These are phyloP conservation scores for Podarcis lilfordi DNA, from an alignment of 2,797 vertebrate species.

Conservation along the genomic window DNA sequence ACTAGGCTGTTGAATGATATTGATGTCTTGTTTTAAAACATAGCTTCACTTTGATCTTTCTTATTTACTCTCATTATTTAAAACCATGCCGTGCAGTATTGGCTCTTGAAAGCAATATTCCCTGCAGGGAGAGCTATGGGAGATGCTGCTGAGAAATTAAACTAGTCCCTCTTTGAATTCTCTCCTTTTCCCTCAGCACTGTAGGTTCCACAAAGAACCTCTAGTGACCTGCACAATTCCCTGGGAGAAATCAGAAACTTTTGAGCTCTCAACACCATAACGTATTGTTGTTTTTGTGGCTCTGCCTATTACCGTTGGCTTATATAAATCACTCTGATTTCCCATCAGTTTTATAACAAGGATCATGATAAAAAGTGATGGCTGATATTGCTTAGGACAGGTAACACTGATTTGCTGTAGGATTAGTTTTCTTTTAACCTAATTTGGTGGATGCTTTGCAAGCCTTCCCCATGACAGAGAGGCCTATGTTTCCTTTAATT, in stretches of 20 bases:
- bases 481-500: constrained; percentile 58
- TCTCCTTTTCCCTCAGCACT: background rate
- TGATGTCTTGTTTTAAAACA: constrained; percentile 47
- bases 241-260: background rate
- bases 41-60: constrained; percentile 37
- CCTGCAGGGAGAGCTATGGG: constrained; percentile 32
- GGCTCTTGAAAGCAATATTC: constrained; percentile 25
- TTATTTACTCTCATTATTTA: constrained; percentile 45
- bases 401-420: constrained; percentile 41
- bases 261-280: background rate
- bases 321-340: constrained; percentile 34
- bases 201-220: background rate
- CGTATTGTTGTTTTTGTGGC: background rate
- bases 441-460: constrained; percentile 55
- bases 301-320: constrained; percentile 8
- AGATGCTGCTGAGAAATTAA: constrained; percentile 17
- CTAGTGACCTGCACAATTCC: background rate
- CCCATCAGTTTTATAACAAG: constrained; percentile 55
- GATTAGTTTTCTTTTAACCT: constrained; percentile 65
- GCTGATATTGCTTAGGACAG: constrained; percentile 53
- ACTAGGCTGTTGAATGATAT: constrained; percentile 37
- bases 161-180: background rate
- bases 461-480: constrained; percentile 28
- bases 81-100: constrained; percentile 16
- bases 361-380: constrained; percentile 44